Evolutionary conservation across 2,888 invertebrate species (phyloP).

Genomic region (Molorchus minor): DNA sequence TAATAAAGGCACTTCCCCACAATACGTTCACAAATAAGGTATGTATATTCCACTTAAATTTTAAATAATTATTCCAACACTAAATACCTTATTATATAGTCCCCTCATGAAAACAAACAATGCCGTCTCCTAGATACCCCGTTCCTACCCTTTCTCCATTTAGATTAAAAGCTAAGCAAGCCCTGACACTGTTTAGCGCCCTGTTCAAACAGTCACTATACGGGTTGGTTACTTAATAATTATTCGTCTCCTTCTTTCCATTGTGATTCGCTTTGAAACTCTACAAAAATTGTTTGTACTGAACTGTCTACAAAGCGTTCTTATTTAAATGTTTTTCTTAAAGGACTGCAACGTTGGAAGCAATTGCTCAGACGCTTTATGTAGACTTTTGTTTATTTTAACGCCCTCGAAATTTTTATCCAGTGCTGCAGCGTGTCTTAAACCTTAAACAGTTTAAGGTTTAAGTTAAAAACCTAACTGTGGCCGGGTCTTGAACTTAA

Average conservation of each 20-base stretch:
- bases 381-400: not conserved
- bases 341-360: not conserved
- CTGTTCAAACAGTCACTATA: constrained; percentile 10
- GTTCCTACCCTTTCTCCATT: not conserved
- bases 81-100: not conserved
- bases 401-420: not conserved
- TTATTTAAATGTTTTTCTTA: constrained; percentile 4
- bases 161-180: constrained; percentile 6
- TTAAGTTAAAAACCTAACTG: too few species aligned
- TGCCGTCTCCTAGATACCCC: not conserved
- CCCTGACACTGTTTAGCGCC: not conserved
- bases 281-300: constrained; percentile 8
- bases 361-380: not conserved
- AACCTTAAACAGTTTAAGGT: too few species aligned
- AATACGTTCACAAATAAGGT: not conserved
- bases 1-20: not conserved
- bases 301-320: not conserved
- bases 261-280: not conserved
- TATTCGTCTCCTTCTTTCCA: not conserved
- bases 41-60: not conserved
- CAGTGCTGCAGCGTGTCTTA: not conserved
- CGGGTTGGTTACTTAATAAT: constrained; percentile 19
- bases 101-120: not conserved
- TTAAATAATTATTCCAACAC: not conserved
- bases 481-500: too few species aligned